Evolutionary conservation across 2,797 vertebrate species (phyloP).

Genomic region (Periophthalmus magnuspinnatus): DNA sequence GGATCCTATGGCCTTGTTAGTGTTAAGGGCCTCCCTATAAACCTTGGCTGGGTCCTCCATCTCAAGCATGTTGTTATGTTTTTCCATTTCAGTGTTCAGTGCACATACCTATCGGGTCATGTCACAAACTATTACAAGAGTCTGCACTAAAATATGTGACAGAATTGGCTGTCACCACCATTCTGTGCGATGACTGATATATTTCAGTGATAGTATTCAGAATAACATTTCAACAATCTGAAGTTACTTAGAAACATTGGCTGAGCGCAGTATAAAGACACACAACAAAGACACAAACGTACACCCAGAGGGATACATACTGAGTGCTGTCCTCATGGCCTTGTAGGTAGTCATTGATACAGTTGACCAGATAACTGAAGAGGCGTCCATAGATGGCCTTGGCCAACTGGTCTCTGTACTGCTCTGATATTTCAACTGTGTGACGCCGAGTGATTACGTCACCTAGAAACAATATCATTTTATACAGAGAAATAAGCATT

Average conservation of each 20-base stretch:
- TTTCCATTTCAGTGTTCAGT: constrained; percentile 30
- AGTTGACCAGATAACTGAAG: constrained; percentile 90
- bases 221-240: constrained; percentile 19
- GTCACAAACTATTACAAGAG: constrained; percentile 48
- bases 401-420: constrained; percentile 88
- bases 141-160: constrained; percentile 21
- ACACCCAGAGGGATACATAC: constrained; percentile 73
- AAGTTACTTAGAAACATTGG: background rate
- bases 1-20: constrained; percentile 39
- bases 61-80: constrained; percentile 19
- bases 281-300: background rate
- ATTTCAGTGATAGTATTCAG: constrained; percentile 8
- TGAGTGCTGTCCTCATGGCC: constrained; percentile 80
- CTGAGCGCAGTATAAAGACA: too few relatives aligned
- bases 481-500: background rate
- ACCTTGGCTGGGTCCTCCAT: constrained; percentile 35
- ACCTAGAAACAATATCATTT: constrained; percentile 68
- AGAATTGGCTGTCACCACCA: constrained; percentile 12
- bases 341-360: constrained; percentile 86
- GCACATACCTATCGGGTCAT: constrained; percentile 20
- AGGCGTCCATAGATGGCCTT: constrained; percentile 90
- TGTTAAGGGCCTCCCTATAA: constrained; percentile 29
- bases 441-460: constrained; percentile 85
- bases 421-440: constrained; percentile 84
- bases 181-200: constrained; percentile 23